Conservation (phyloP, 2,113 vertebrate species). For the Tragelaphus buxtoni region DNA sequence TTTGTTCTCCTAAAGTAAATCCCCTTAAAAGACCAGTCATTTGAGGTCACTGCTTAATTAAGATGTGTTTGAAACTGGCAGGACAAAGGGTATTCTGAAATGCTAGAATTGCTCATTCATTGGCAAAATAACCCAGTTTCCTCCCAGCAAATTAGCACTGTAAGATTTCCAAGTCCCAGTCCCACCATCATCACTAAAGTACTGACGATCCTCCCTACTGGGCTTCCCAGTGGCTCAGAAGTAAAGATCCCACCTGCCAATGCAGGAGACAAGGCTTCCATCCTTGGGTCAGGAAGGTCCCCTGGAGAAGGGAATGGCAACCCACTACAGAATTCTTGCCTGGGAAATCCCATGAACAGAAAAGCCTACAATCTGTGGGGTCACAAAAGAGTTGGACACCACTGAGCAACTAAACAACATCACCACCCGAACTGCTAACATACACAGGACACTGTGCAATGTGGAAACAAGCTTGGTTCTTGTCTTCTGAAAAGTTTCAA, state of each 20-base stretch:
- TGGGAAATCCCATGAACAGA: not conserved
- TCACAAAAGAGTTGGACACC: not conserved
- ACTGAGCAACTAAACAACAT: not conserved
- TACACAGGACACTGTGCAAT: not conserved
- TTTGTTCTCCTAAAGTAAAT: not conserved
- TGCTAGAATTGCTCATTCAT: constrained; percentile 12
- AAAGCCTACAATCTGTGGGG: not conserved
- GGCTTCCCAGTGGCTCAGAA: not conserved
- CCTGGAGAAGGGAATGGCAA: not conserved
- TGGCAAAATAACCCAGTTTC: not conserved
- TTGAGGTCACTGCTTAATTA: constrained; percentile 1
- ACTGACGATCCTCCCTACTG: not conserved
- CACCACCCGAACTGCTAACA: not conserved
- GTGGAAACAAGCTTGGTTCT: not conserved
- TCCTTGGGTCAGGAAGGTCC: not conserved
- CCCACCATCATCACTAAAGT: not conserved
- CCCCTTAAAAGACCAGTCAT: not conserved
- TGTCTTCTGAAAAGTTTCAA: not conserved
- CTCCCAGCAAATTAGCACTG: not conserved
- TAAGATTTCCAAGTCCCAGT: not conserved
- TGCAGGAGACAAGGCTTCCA: not conserved
- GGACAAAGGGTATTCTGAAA: not conserved
- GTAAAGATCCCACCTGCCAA: not conserved
- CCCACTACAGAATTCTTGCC: not conserved
- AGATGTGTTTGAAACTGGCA: not conserved